phyloP scores from a whole-genome alignment of 23 tunicate species.

The Diplosoma virens region DNA sequence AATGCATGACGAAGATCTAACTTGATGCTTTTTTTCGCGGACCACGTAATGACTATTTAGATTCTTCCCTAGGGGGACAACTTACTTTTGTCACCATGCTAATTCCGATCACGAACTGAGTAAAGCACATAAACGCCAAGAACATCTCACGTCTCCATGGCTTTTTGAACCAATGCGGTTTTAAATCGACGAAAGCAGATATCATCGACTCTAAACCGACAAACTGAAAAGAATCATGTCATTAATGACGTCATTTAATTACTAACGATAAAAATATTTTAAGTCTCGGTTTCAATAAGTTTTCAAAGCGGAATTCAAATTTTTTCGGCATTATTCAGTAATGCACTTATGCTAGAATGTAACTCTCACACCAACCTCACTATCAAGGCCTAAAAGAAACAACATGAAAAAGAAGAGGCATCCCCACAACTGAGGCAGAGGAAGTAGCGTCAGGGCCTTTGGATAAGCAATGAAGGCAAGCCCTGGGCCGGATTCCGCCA shows the following conservation, averaged over 20 bases:
- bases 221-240: slow-evolving; percentile 45
- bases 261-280: too few relatives aligned
- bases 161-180: slow-evolving; percentile 57
- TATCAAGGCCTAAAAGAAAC: slow-evolving; percentile 86
- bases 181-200: slow-evolving; percentile 71
- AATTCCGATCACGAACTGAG: slow-evolving; percentile 61
- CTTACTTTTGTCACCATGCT: slow-evolving; percentile 76
- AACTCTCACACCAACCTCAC: too few relatives aligned
- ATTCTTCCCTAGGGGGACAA: too few relatives aligned
- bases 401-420: slow-evolving; percentile 89
- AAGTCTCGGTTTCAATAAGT: too few relatives aligned
- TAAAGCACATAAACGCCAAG: slow-evolving; percentile 50
- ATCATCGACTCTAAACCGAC: slow-evolving; percentile 79
- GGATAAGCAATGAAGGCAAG: slow-evolving; percentile 95
- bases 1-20: too few relatives aligned
- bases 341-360: too few relatives aligned
- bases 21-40: too few relatives aligned
- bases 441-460: slow-evolving; percentile 80
- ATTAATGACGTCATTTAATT: too few relatives aligned
- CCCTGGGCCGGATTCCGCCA: slow-evolving; percentile 94
- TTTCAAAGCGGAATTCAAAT: too few relatives aligned
- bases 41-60: too few relatives aligned
- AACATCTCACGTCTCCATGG: slow-evolving; percentile 61
- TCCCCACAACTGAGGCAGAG: slow-evolving; percentile 94
- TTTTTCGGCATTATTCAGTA: too few relatives aligned